Evolutionary conservation across 2,797 vertebrate species (phyloP), one percentile per base, ranked within the genome.

Genomic region (Cyprinella venusta): DNA sequence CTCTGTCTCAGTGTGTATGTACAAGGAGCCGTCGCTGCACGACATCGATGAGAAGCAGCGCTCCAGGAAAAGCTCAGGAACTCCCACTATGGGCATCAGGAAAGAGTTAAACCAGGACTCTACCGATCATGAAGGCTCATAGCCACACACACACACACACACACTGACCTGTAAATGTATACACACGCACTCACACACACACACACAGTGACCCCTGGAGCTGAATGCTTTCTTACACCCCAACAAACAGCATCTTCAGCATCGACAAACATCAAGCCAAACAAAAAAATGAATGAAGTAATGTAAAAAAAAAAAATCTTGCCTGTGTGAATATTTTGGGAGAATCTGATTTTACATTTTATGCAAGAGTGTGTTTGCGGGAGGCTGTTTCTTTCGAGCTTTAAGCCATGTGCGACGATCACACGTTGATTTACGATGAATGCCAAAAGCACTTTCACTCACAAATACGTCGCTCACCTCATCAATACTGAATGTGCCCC

Each of bases 1-100:
- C 12, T 21, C 10, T 74, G 18, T 68, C 21, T 18, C 95, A 99
- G 98, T 99, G 90, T 99, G 97, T 92, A 99, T 99, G 98, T 99
- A 99, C 91, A 97, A 98, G 95, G 98, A 99, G 94, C 98, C 98
- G 79, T 98, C 97, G 45, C 94, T 99, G 93, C 98, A 99, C 90
- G 97, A 99, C 92, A 95, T 99, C 19, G 98, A 98, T 92, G 98
- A 99, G 92, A 98, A 98, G 91, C 95, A 97, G 90, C 95, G 93
- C 69, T 96, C 96, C 74, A 95, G 96, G 90, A 97, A 98, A 94
- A 95, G 96, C 88, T 98, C 97, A 78, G 95, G 96, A 91, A 97
- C 96, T 91, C 97, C 96, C 61, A 98, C 96, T 79, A 95, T 98
- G 95, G 97, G 97, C 78, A 95, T 95, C 90, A 96, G 95, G 78